Conservation (phyloP, 2,113 vertebrate genomes). For the Taxidea taxus region DNA sequence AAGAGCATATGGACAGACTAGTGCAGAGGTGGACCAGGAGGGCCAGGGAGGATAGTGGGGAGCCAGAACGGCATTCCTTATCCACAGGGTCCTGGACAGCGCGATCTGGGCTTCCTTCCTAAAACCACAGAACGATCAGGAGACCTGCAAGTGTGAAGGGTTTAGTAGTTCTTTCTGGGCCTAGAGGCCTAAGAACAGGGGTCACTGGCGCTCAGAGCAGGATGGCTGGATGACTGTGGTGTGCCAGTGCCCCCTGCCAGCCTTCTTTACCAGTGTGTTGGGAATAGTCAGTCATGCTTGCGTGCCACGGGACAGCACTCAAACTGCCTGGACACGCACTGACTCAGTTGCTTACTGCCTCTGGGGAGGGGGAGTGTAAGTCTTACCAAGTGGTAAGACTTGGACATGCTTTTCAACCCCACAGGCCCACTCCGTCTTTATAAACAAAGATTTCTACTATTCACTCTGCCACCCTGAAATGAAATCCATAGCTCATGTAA, state of each 20-base stretch:
- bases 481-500: neutral
- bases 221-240: accelerated
- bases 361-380: neutral
- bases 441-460: neutral
- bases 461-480: neutral
- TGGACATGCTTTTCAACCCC: neutral
- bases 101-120: neutral
- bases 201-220: accelerated
- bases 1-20: neutral
- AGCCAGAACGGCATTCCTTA: neutral
- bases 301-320: accelerated
- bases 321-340: neutral
- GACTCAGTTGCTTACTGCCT: neutral
- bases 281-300: neutral
- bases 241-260: neutral
- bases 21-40: neutral
- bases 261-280: accelerated
- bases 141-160: neutral
- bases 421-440: neutral
- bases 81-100: neutral
- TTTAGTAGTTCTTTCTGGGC: neutral
- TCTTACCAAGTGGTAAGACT: too few relatives aligned
- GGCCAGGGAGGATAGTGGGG: neutral
- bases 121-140: accelerated
- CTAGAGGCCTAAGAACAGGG: neutral